Conservation (phyloP, 2,888 invertebrate genomes). For the Tribolium freemani region DNA sequence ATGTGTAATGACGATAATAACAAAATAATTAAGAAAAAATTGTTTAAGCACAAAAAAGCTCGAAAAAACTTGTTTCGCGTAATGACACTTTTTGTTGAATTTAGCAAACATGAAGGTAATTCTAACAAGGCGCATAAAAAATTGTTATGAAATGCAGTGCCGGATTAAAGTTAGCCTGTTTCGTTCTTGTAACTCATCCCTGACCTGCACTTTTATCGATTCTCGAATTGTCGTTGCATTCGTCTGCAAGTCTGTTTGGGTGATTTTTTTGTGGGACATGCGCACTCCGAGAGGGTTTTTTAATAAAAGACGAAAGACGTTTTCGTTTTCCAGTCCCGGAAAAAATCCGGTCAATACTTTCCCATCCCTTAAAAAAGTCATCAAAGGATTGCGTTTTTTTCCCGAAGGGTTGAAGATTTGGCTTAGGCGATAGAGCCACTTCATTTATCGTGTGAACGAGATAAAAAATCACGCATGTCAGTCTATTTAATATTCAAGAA, state of each 20-base stretch:
- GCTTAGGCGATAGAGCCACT: conserved; percentile 45
- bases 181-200: conserved; percentile 43
- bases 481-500: conserved; percentile 68
- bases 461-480: conserved; percentile 62
- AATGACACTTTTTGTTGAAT: background rate
- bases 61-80: background rate
- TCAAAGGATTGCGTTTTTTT: conserved; percentile 15
- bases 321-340: conserved; percentile 1
- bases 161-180: background rate
- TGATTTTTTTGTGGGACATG: conserved; percentile 51
- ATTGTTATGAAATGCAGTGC: background rate
- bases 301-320: conserved; percentile 11
- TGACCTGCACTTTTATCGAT: conserved; percentile 63
- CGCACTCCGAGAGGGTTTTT: conserved; percentile 42
- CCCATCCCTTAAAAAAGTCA: conserved; percentile 23
- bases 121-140: background rate
- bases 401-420: conserved; percentile 27
- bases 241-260: conserved; percentile 55
- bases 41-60: background rate
- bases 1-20: background rate
- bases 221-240: conserved; percentile 57
- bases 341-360: conserved; percentile 27
- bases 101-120: background rate
- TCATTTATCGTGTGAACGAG: conserved; percentile 65
- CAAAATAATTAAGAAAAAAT: background rate